A percentile compares a stretch with the other conserved stretches of the same genome.
phyloP scores from a whole-genome alignment of 2,113 vertebrate species.

The Prinia subflava region DNA sequence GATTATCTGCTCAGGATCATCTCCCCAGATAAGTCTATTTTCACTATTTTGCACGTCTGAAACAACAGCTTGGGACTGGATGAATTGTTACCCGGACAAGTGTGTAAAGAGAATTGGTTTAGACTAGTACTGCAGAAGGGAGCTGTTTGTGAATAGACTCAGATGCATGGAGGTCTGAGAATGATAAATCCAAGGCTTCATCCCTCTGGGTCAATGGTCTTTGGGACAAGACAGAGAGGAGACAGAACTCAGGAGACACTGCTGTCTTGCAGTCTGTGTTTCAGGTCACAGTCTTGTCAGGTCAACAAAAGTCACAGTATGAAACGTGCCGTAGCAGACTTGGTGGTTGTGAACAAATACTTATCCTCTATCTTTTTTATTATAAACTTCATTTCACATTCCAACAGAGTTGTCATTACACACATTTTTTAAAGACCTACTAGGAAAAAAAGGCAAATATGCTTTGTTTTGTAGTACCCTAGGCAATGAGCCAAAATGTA shows the following conservation, averaged over 20 bases:
- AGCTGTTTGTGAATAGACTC: slow-evolving; percentile 8
- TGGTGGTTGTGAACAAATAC: not conserved
- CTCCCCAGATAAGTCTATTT: not conserved
- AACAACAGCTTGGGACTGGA: not conserved
- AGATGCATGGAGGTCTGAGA: not conserved
- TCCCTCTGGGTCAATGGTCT: not conserved
- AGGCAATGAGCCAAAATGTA: not conserved
- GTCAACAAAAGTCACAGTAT: not conserved
- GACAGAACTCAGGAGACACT: not conserved
- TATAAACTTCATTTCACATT: not conserved
- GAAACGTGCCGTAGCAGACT: not conserved
- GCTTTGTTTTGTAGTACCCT: not conserved
- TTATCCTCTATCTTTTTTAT: not conserved
- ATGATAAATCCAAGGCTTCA: not conserved
- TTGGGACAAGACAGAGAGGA: not conserved
- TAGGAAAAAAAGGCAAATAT: not conserved
- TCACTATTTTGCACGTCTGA: not conserved
- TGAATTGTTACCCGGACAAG: not conserved
- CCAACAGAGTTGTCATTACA: not conserved
- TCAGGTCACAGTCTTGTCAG: not conserved
- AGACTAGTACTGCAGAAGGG: not conserved
- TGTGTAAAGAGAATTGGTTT: not conserved
- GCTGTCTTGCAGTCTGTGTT: not conserved
- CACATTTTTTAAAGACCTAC: not conserved
- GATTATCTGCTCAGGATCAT: not conserved